Evolutionary conservation across 2,113 vertebrate genomes (phyloP), one percentile per base, ranked within the genome.

Genomic region (Dasypus novemcinctus): DNA sequence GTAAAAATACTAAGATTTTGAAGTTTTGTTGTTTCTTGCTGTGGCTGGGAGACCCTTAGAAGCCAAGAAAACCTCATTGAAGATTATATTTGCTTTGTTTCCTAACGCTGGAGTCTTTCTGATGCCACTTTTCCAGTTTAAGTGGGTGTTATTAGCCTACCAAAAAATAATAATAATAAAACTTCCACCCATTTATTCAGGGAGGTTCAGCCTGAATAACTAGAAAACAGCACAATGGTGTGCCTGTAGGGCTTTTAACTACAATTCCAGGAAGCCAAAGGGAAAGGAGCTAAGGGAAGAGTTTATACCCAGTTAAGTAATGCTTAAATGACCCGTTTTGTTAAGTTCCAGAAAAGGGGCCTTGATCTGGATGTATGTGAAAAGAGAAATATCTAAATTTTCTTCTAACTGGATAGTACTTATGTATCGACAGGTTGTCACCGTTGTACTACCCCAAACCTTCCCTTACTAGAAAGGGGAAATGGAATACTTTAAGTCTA

Each of bases 211-310:
- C 15, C 36, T 41, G 11, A 31, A 59, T 79, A 90, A 46, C 17
- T 52, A 63, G 38, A 52, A 61, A 52, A 86, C 0, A n/a, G 12
- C 17, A 25, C 14, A 61, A 2, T 15, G 23, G 7, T 12, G 1
- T 7, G n/a, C 1, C 1, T 9, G 0, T 4, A 36, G 15, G 78
- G 12, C 21, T 33, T 25, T 31, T 29, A 23, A 14, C 13, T 20
- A 4, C 23, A 13, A 23, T 2, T 14, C 6, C 29, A 69, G 29
- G 7, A 52, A 69, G 21, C 13, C 25, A n/a, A 52, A 86, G 61
- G 12, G 4, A 38, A 25, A 43, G 27, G 0, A 52, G 64, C 20
- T 43, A 57, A 64, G 64, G n/a, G 11, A 54, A 29, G 41, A 66
- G 43, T 33, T 4, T 21, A 80, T 36, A 12, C 12, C n/a, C 72